A percentile compares a stretch with the other conserved stretches of the same genome.
Evolutionary conservation across 1,140 invertebrate genomes (phyloP).

Genomic region (Drosophila nasuta): DNA sequence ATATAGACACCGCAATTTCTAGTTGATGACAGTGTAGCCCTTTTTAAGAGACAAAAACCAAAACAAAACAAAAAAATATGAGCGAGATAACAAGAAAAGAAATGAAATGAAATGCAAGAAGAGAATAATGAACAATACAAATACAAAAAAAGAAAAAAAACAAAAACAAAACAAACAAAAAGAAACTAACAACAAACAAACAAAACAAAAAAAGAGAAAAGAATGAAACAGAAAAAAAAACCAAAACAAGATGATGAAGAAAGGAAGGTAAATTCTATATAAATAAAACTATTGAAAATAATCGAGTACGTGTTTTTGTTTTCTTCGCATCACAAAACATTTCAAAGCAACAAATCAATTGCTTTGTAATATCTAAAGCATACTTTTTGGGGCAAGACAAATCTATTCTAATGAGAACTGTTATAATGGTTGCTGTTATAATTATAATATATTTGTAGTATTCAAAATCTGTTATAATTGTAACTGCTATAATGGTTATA

Average conservation of each 20-base stretch:
- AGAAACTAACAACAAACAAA: conserved; percentile 45
- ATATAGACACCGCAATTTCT: conserved; percentile 86
- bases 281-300: conserved; percentile 82
- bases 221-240: conserved; percentile 25
- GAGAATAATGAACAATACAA: conserved; percentile 78
- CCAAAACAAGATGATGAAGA: conserved; percentile 72
- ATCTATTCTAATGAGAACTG: too few relatives aligned
- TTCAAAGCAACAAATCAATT: not conserved
- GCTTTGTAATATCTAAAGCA: not conserved
- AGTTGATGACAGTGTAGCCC: conserved; percentile 62
- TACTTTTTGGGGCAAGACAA: not conserved
- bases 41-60: conserved; percentile 25
- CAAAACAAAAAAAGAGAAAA: conserved; percentile 32
- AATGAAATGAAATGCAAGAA: conserved; percentile 84
- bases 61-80: not conserved
- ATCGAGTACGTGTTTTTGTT: conserved; percentile 34
- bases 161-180: conserved; percentile 82
- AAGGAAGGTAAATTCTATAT: conserved; percentile 85
- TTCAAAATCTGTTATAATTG: too few relatives aligned
- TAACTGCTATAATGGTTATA: too few relatives aligned
- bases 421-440: too few relatives aligned
- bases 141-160: conserved; percentile 85
- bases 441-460: too few relatives aligned
- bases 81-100: conserved; percentile 37
- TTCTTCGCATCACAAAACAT: not conserved